Conservation (phyloP, 2,888 invertebrate genomes). For the Drosophila ustulata region DNA sequence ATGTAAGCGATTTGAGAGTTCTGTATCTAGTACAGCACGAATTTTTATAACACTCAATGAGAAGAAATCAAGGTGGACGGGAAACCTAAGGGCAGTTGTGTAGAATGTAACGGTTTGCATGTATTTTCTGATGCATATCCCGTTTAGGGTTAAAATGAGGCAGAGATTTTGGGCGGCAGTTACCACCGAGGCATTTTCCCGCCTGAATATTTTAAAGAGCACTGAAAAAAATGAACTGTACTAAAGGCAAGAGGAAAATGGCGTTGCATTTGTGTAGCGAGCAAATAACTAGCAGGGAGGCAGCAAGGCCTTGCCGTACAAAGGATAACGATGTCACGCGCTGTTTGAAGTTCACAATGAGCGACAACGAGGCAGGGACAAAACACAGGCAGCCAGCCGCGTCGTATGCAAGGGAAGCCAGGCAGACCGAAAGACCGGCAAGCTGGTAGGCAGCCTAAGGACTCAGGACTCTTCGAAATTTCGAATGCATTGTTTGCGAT, state of each 20-base stretch:
- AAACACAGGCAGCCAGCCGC: slow-evolving; percentile 8
- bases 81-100: slow-evolving; percentile 6
- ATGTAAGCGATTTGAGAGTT: not conserved
- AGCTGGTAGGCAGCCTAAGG: slow-evolving; percentile 9
- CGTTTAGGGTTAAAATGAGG: slow-evolving; percentile 45
- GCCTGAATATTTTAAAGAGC: slow-evolving; percentile 53
- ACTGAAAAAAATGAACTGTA: slow-evolving; percentile 27
- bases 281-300: slow-evolving; percentile 28
- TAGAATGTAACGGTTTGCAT: slow-evolving; percentile 25
- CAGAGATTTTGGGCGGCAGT: slow-evolving; percentile 33
- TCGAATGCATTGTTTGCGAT: slow-evolving; percentile 4
- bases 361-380: slow-evolving; percentile 15
- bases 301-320: slow-evolving; percentile 39
- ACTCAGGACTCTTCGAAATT: not conserved
- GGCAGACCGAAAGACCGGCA: slow-evolving; percentile 16
- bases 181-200: slow-evolving; percentile 60
- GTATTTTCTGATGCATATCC: slow-evolving; percentile 16
- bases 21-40: not conserved
- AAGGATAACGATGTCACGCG: slow-evolving; percentile 78
- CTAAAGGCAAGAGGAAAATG: slow-evolving; percentile 41
- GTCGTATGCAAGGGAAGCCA: slow-evolving; percentile 12
- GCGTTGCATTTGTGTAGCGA: slow-evolving; percentile 44
- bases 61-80: not conserved
- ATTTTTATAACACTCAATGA: not conserved
- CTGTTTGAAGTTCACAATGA: slow-evolving; percentile 65